Evolutionary conservation across 2,888 invertebrate species (phyloP).

Genomic region (Pristionchus maxplancki): DNA sequence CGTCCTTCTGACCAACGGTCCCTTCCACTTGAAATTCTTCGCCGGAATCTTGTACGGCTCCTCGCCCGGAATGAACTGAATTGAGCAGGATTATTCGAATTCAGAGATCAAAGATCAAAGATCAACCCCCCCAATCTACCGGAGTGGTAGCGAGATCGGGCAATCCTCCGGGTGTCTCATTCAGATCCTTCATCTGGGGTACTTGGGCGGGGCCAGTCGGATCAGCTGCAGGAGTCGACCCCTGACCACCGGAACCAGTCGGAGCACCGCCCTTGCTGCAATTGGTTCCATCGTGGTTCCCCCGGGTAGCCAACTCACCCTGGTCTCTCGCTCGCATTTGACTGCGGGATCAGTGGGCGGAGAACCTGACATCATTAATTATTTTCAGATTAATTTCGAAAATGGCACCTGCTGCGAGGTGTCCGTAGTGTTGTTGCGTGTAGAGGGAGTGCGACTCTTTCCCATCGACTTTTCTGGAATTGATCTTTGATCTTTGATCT

Average conservation of each 20-base stretch:
- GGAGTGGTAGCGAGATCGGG: background rate
- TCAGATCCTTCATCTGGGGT: background rate
- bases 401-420: background rate
- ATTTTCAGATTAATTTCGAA: background rate
- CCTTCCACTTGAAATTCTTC: background rate
- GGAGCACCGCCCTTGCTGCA: background rate
- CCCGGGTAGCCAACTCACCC: too few relatives aligned
- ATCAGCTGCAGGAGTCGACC: background rate
- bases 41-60: constrained; percentile 10
- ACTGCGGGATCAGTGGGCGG: background rate
- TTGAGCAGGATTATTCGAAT: background rate
- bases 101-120: background rate
- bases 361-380: background rate
- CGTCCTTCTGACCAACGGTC: background rate
- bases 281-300: too few relatives aligned
- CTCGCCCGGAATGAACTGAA: constrained; percentile 14
- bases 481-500: background rate
- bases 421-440: constrained; percentile 31
- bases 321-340: background rate
- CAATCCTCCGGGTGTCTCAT: background rate
- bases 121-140: background rate
- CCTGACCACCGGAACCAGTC: background rate
- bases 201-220: background rate
- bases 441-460: background rate
- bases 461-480: background rate